phyloP scores from a whole-genome alignment of 2,888 invertebrate genomes.

The Gymnosoma rotundatum region DNA sequence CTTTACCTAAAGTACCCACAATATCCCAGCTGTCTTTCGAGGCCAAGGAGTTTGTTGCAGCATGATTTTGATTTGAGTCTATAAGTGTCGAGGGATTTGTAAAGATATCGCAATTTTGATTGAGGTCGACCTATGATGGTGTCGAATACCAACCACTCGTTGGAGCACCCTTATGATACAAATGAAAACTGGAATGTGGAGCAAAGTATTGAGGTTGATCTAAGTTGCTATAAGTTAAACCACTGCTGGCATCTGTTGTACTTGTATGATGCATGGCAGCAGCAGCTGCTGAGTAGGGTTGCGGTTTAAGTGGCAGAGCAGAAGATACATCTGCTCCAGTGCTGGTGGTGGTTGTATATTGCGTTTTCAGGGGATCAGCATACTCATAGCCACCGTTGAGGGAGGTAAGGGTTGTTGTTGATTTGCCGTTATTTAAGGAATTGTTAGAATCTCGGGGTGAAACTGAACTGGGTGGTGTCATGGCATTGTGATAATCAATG shows the following conservation, averaged over 20 bases:
- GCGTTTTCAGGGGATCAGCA: constrained; percentile 85
- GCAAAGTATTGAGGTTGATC: constrained; percentile 94
- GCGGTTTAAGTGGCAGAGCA: constrained; percentile 92
- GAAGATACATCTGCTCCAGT: constrained; percentile 84
- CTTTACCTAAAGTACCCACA: constrained; percentile 78
- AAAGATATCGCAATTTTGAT: constrained; percentile 63
- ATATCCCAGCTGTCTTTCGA: constrained; percentile 77
- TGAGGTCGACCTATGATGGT: constrained; percentile 85
- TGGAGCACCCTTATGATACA: constrained; percentile 90
- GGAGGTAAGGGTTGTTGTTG: constrained; percentile 60
- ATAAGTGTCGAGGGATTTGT: constrained; percentile 63
- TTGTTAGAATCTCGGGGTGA: constrained; percentile 94
- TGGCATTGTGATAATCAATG: constrained; percentile 94
- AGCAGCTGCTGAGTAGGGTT: constrained; percentile 90
- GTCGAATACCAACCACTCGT: constrained; percentile 91
- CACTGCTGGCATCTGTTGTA: constrained; percentile 86
- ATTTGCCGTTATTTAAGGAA: constrained; percentile 80
- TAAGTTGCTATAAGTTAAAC: constrained; percentile 85
- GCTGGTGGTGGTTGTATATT: constrained; percentile 80
- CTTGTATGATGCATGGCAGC: constrained; percentile 84
- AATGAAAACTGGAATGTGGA: constrained; percentile 91
- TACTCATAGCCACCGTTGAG: constrained; percentile 84
- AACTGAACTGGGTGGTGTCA: constrained; percentile 98
- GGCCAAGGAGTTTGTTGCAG: constrained; percentile 24
- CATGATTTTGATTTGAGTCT: constrained; percentile 56